A percentile compares a stretch with the other conserved stretches of the same genome.
These are phyloP conservation scores for Myotis myotis DNA, from an alignment of 2,797 vertebrate genomes.

Conservation along the genomic window DNA sequence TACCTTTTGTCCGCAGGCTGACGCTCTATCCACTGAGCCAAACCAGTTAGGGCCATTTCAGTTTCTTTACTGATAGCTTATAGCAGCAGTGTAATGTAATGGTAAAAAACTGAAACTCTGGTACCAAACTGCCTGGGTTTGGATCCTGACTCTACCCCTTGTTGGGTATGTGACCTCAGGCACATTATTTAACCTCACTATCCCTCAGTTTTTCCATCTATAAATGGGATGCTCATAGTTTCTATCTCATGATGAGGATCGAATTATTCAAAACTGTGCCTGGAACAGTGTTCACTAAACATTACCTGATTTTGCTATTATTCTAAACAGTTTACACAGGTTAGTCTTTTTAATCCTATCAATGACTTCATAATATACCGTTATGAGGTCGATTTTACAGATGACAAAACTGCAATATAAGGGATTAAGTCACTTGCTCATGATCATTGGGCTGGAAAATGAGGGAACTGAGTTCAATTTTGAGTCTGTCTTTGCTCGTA, in stretches of 20 bases:
- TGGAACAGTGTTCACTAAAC: background rate
- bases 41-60: background rate
- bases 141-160: background rate
- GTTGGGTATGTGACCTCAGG: background rate
- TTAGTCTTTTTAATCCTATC: background rate
- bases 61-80: background rate
- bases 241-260: background rate
- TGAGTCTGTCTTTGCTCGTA: background rate
- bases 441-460: background rate
- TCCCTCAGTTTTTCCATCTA: background rate
- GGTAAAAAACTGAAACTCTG: background rate
- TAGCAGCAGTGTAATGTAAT: background rate
- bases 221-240: background rate
- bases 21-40: no score
- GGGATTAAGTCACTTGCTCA: background rate
- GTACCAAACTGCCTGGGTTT: background rate
- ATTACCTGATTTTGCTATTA: background rate
- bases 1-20: no score
- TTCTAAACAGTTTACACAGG: background rate
- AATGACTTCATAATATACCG: background rate
- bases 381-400: background rate
- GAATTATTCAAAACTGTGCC: background rate
- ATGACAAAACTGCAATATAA: conserved; percentile 17
- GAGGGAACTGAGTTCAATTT: background rate
- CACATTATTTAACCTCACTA: background rate